Evolutionary conservation across 2,888 invertebrate genomes (phyloP), one percentile per base, ranked within the genome.

Genomic region (Melanotus villosus): DNA sequence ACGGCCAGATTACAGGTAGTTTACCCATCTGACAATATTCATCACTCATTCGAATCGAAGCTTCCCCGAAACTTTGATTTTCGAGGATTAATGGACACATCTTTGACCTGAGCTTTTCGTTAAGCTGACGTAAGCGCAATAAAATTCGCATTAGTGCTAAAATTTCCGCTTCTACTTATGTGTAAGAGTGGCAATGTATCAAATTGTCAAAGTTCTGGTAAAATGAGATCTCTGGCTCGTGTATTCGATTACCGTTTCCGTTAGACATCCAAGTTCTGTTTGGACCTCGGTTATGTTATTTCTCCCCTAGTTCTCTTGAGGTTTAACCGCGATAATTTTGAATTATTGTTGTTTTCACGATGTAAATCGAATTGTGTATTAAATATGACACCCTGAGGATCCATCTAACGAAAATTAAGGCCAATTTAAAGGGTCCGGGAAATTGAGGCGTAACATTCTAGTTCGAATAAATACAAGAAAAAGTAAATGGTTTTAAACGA

Each of bases 201-300:
- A 47, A 47, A 47, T 47, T 47, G 21, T 47, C 47, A 47, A 47
- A 47, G 47, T 47, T 47, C 1, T 21, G 47, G 47, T 23, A 23
- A 26, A 47, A 47, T 23, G 12, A 23, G 21, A n/a, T 23, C 23
- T 10, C 19, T 12, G n/a, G n/a, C 26, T 43, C 26, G 21, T 47
- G 26, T 19, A 47, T 47, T 47, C 47, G 47, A 47, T 23, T 47
- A 47, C 23, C 23, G 26, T 18, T 47, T 47, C 47, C 26, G 12
- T 6, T 26, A 26, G 26, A 7, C 26, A 7, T 26, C 26, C 4
- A 26, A 47, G 47, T 47, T 47, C 32, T 32, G 16, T 23, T 47
- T 1, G 68, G 58, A 5, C 78, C n/a, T 76, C 4, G 72, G 36
- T 65, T 30, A n/a, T n/a, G 38, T 56, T 16, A 36, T 65, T 65